Base-by-base conservation (phyloP, 2,888 invertebrate species). In the Apeira syringaria region DNA sequence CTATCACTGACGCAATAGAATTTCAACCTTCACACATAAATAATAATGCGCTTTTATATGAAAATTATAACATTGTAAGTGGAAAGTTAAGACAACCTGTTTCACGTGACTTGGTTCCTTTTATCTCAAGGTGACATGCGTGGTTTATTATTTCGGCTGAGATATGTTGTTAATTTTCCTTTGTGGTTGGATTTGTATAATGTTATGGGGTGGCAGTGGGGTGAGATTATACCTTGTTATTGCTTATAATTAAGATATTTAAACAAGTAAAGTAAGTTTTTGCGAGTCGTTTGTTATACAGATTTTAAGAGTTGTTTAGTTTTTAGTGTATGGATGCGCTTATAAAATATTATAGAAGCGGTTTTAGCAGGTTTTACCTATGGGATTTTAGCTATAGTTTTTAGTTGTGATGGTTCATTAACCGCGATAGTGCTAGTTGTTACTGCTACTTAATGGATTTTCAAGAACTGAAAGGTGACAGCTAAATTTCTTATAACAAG, bases 121-220 rank as follows among this genome's bases (percentile, higher is more conserved):
- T 85, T 85, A 85, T 85, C 85, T 85, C 73, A 75, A 84, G 81
- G 84, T 82, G 84, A 83, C 82, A 80, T 72, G 69, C 67, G 76
- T 67, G 80, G 80, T 81, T 81, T 82, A 82, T 84, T 83, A 84
- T 84, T 82, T 81, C 77, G 77, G 68, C 61, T 72, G 75, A 81
- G 74, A 77, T 75, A 77, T 74, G 74, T 71, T 64, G 71, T 68
- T 74, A 76, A 78, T 75, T 75, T 64, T 47, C 51, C 53, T 50
- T 50, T 38, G 50, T 44, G 56, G 48, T 51, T 34, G 46, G 59
- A 47, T 47, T 56, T 55, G 62, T 55, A 47, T 18, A 27, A 53
- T 52, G 49, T 47, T 40, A 31, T 41, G 38, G 9, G 24, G 1
- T 33, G 39, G 10, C 29, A 35, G 45, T 27, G 35, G 17, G 15